Conservation (phyloP, 2,113 vertebrate genomes). For the Ictalurus furcatus region DNA sequence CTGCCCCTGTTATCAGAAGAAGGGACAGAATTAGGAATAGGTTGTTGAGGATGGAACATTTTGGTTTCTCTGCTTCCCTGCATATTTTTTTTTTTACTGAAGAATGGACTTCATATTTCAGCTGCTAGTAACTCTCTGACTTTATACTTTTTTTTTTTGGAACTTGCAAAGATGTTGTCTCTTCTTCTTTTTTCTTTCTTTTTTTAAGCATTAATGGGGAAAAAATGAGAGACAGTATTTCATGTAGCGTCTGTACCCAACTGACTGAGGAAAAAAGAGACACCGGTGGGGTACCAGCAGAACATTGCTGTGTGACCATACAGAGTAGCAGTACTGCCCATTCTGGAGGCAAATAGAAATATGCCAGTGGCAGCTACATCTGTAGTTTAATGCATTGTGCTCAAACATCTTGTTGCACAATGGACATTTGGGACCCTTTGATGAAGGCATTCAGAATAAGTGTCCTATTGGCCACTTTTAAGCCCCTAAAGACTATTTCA, state of each 20-base stretch:
- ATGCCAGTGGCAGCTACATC: conserved; percentile 30
- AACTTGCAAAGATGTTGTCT: conserved; percentile 61
- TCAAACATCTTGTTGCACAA: not conserved
- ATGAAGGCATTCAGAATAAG: not conserved
- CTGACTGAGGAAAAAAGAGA: conserved; percentile 47
- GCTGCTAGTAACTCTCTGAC: conserved; percentile 75
- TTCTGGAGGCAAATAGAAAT: conserved; percentile 40
- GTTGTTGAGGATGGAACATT: conserved; percentile 24
- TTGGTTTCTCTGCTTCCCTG: conserved; percentile 47
- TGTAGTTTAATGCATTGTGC: conserved; percentile 18
- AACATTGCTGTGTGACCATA: conserved; percentile 35
- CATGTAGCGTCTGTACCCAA: conserved; percentile 69
- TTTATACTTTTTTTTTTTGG: conserved; percentile 68
- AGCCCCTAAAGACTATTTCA: conserved; percentile 13
- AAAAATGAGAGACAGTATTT: conserved; percentile 58
- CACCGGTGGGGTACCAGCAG: conserved; percentile 1
- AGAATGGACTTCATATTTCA: conserved; percentile 59
- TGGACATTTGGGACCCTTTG: not conserved
- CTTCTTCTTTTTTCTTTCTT: conserved; percentile 51
- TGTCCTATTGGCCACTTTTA: conserved; percentile 18
- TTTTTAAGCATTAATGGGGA: conserved; percentile 61
- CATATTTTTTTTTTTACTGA: conserved; percentile 60
- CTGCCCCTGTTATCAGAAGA: conserved; percentile 22
- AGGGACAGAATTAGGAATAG: conserved; percentile 16
- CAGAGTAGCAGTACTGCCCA: conserved; percentile 47